Conservation (phyloP, 2,888 invertebrate species). For the Colletes collaris region DNA sequence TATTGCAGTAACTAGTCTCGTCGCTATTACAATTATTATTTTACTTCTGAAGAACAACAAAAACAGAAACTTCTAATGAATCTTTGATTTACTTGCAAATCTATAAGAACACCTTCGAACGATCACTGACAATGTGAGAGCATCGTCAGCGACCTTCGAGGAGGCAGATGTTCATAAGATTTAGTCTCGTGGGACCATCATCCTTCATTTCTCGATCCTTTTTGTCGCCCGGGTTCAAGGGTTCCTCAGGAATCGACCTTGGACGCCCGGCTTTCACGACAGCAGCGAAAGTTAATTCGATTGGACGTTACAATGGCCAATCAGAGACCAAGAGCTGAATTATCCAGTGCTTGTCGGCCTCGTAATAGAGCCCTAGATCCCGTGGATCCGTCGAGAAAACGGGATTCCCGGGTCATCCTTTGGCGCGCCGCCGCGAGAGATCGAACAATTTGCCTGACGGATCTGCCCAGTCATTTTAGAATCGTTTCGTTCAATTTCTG, state of each 20-base stretch:
- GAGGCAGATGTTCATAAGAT: neutral
- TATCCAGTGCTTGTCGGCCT: constrained; percentile 63
- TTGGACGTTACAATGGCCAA: constrained; percentile 67
- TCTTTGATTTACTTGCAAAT: too few species aligned
- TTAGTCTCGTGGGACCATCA: neutral
- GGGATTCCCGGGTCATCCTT: constrained; percentile 55
- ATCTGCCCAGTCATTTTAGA: constrained; percentile 58
- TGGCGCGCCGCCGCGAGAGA: constrained; percentile 52
- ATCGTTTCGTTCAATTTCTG: neutral
- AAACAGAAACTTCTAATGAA: too few species aligned
- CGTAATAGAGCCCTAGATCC: constrained; percentile 38
- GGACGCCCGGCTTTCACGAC: constrained; percentile 23
- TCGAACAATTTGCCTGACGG: constrained; percentile 69
- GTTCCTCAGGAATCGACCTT: constrained; percentile 23
- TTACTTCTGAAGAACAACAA: too few species aligned
- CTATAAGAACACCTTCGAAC: too few species aligned
- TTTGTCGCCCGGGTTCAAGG: constrained; percentile 31
- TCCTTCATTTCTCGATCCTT: constrained; percentile 15
- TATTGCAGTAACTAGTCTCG: too few species aligned
- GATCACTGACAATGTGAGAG: too few species aligned
- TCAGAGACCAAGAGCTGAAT: constrained; percentile 65
- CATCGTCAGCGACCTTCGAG: neutral
- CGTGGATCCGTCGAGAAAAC: constrained; percentile 55
- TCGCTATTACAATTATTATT: too few species aligned
- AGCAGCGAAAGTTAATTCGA: constrained; percentile 58